Evolutionary conservation across 2,888 invertebrate genomes (phyloP).

Genomic region (Invenusta paracnida): DNA sequence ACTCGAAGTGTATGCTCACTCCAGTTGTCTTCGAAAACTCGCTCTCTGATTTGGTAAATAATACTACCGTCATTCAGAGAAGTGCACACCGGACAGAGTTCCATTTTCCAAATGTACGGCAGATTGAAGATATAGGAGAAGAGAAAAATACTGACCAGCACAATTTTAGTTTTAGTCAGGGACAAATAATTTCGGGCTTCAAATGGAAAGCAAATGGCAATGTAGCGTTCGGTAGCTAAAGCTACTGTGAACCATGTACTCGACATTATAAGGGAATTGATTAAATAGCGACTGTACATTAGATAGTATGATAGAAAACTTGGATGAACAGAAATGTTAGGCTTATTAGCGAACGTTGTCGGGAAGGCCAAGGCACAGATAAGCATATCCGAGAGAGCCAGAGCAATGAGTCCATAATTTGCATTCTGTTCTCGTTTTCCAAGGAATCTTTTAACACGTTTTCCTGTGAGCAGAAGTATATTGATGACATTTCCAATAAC

Average conservation of each 20-base stretch:
- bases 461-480: slow-evolving; percentile 71
- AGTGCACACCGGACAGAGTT: not conserved
- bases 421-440: slow-evolving; percentile 70
- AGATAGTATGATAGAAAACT: slow-evolving; percentile 30
- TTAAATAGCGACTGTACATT: slow-evolving; percentile 46
- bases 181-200: slow-evolving; percentile 55
- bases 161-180: slow-evolving; percentile 50
- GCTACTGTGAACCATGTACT: slow-evolving; percentile 58
- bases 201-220: slow-evolving; percentile 58
- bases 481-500: slow-evolving; percentile 75
- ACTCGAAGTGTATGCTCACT: slow-evolving; percentile 48
- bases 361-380: slow-evolving; percentile 50
- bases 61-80: not conserved
- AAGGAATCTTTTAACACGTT: slow-evolving; percentile 54
- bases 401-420: slow-evolving; percentile 55
- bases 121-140: slow-evolving; percentile 48
- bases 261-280: slow-evolving; percentile 55
- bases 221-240: slow-evolving; percentile 57
- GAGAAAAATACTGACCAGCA: slow-evolving; percentile 47
- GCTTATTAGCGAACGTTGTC: slow-evolving; percentile 43
- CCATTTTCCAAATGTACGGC: slow-evolving; percentile 43
- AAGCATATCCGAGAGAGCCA: slow-evolving; percentile 56
- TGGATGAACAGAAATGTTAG: not conserved
- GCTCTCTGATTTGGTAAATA: not conserved
- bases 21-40: not conserved